A percentile compares a stretch with the other conserved stretches of the same genome.
phyloP scores from a whole-genome alignment of 2,888 invertebrate genomes.

The Mesorhabditis spiculigera region DNA sequence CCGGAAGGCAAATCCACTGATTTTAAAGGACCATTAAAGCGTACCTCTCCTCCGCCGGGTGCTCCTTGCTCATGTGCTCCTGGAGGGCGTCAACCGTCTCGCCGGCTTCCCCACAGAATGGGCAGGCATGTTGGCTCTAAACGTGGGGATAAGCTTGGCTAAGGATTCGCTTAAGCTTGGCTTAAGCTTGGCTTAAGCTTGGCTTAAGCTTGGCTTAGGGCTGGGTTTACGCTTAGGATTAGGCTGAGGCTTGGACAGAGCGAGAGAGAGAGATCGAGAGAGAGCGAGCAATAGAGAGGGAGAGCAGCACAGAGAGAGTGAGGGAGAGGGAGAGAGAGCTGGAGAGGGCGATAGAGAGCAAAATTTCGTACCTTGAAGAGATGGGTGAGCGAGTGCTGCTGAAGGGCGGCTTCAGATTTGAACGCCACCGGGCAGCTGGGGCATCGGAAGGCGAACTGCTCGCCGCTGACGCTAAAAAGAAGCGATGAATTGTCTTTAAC shows the following conservation, averaged over 20 bases:
- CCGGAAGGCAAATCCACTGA: neutral
- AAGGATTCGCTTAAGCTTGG: too few species aligned
- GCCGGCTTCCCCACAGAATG: neutral
- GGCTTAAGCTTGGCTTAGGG: too few species aligned
- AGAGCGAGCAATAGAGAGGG: too few species aligned
- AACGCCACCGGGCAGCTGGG: constrained; percentile 85
- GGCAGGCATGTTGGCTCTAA: constrained; percentile 6
- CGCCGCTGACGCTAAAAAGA: neutral
- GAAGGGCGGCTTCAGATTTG: constrained; percentile 88
- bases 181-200: too few species aligned
- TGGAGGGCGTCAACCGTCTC: constrained; percentile 79
- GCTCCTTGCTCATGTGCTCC: constrained; percentile 84
- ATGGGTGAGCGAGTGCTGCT: constrained; percentile 86
- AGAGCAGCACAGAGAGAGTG: too few species aligned
- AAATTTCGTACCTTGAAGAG: constrained; percentile 66
- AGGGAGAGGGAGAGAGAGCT: too few species aligned
- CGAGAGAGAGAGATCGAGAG: too few species aligned
- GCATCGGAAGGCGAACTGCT: constrained; percentile 35
- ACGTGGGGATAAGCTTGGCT: neutral
- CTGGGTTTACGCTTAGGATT: too few species aligned
- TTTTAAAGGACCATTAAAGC: constrained; percentile 51
- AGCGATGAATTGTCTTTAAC: neutral
- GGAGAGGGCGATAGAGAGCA: too few species aligned
- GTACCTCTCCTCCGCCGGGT: constrained; percentile 66
- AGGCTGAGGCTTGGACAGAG: too few species aligned